A percentile compares a stretch with the other conserved stretches of the same genome.
Evolutionary conservation across 2,113 vertebrate species (phyloP).

Genomic region (Colius striatus): DNA sequence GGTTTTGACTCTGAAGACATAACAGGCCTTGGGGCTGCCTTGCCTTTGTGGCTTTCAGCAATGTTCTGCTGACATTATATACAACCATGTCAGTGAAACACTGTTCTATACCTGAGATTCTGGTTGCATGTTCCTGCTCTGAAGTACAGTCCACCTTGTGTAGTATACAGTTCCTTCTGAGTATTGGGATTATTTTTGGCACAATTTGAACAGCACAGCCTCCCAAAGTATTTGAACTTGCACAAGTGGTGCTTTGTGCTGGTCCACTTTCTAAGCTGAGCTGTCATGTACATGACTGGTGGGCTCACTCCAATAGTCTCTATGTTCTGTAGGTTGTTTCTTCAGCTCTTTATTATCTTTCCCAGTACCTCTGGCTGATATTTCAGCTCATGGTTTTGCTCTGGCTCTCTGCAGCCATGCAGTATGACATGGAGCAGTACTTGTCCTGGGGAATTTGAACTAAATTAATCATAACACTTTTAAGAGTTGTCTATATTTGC

Average conservation of each 20-base stretch:
- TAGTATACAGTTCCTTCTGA: neutral
- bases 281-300: accelerated
- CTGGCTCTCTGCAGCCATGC: neutral
- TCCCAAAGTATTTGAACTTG: neutral
- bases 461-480: neutral
- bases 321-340: neutral
- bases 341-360: neutral
- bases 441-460: neutral
- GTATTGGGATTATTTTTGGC: neutral
- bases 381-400: neutral
- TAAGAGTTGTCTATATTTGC: neutral
- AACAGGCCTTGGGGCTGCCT: neutral
- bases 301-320: neutral
- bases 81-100: neutral
- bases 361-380: neutral
- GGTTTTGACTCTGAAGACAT: neutral
- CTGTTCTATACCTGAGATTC: neutral
- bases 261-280: neutral
- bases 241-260: neutral
- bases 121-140: neutral
- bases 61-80: neutral
- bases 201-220: neutral
- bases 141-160: neutral
- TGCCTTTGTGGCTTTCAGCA: neutral
- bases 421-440: accelerated